These are phyloP conservation scores for Cantharis flavilabris DNA, from an alignment of 2,888 invertebrate genomes.

Conservation along the genomic window DNA sequence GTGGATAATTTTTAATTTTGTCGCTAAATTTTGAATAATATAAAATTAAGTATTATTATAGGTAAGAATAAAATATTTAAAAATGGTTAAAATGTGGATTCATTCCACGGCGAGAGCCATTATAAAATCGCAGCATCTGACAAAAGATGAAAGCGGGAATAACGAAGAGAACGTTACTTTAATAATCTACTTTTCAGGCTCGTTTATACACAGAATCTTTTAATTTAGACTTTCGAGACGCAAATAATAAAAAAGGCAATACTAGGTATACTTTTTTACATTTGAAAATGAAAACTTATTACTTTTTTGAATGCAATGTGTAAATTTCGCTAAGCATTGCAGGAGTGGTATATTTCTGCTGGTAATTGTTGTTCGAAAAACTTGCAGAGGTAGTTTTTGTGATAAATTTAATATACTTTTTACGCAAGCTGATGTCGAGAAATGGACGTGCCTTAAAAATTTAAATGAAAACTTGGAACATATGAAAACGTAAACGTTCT, in stretches of 20 bases:
- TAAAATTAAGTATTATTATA: not conserved
- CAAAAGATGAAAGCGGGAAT: constrained; percentile 28
- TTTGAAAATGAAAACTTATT: constrained; percentile 14
- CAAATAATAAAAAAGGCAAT: constrained; percentile 12
- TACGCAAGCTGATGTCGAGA: not conserved
- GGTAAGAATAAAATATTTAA: not conserved
- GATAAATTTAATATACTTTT: not conserved
- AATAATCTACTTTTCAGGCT: constrained; percentile 32
- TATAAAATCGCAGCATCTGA: constrained; percentile 18
- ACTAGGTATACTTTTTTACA: constrained; percentile 7
- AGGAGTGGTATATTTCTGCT: not conserved
- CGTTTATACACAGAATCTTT: constrained; percentile 27
- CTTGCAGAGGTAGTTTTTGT: not conserved
- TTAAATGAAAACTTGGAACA: not conserved
- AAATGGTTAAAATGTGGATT: not conserved
- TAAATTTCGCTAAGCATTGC: not conserved
- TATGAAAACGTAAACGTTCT: not conserved
- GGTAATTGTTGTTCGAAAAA: not conserved
- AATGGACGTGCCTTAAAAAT: not conserved
- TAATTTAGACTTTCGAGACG: constrained; percentile 25
- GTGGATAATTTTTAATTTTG: not conserved
- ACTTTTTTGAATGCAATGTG: constrained; percentile 3
- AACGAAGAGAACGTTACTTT: constrained; percentile 32
- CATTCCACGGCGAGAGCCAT: constrained; percentile 5
- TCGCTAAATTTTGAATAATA: not conserved